Conservation (phyloP, 2,888 invertebrate genomes). For the Linnaemya tessellans region DNA sequence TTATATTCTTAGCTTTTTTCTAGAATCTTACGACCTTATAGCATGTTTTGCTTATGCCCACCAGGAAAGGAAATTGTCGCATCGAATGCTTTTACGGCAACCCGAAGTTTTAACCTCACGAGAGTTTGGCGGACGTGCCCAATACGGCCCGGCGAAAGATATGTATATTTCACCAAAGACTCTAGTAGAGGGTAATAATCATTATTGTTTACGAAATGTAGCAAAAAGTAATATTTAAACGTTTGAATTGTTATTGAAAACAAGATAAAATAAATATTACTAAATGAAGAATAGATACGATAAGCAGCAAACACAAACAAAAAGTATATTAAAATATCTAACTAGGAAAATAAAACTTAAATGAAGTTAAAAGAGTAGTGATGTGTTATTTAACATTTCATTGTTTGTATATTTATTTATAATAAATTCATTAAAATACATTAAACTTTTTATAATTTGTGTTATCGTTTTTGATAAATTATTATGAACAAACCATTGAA, state of each 20-base stretch:
- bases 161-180: constrained; percentile 90
- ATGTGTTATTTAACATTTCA: too few relatives aligned
- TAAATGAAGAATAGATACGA: too few relatives aligned
- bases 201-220: constrained; percentile 90
- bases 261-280: constrained; percentile 85
- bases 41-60: constrained; percentile 92
- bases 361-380: too few relatives aligned
- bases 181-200: constrained; percentile 88
- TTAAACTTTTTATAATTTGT: too few relatives aligned
- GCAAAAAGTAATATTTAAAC: constrained; percentile 90
- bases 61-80: constrained; percentile 90
- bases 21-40: constrained; percentile 87
- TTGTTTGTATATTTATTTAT: too few relatives aligned
- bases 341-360: too few relatives aligned
- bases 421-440: too few relatives aligned
- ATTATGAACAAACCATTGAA: too few relatives aligned
- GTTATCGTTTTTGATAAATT: too few relatives aligned
- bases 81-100: constrained; percentile 86
- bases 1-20: constrained; percentile 81
- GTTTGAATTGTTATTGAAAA: constrained; percentile 93
- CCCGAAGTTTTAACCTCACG: constrained; percentile 89
- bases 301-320: too few relatives aligned
- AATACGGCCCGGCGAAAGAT: constrained; percentile 91
- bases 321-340: too few relatives aligned
- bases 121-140: constrained; percentile 88